phyloP scores from a whole-genome alignment of 64 coral and sea anemone genomes.

The Actinia equina region DNA sequence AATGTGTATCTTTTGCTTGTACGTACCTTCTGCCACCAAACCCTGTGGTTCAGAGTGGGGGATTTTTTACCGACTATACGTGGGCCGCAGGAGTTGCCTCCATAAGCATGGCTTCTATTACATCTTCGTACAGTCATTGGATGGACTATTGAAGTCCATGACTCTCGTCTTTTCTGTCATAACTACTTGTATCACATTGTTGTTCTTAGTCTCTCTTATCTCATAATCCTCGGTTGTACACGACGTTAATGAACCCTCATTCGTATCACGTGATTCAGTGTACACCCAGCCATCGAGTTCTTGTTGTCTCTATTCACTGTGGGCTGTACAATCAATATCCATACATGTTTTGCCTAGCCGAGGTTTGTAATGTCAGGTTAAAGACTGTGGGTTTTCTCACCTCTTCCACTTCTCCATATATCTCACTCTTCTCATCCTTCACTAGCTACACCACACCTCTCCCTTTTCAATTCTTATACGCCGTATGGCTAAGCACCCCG shows the following conservation, averaged over 20 bases:
- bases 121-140: not conserved
- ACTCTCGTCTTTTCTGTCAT: not conserved
- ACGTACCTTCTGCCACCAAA: not conserved
- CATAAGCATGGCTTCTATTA: not conserved
- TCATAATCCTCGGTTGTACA: not conserved
- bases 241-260: not conserved
- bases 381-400: slow-evolving; percentile 37
- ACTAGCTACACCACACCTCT: not conserved
- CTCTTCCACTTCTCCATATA: slow-evolving; percentile 36
- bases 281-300: not conserved
- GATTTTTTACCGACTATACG: not conserved
- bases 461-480: slow-evolving; percentile 67
- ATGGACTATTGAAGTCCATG: not conserved
- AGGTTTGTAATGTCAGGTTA: slow-evolving; percentile 63
- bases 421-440: not conserved
- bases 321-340: slow-evolving; percentile 52
- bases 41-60: not conserved
- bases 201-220: not conserved
- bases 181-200: not conserved
- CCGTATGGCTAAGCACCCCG: slow-evolving; percentile 63
- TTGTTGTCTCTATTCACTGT: not conserved
- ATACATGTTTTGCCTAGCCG: slow-evolving; percentile 52
- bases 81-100: not conserved
- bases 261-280: slow-evolving; percentile 7
- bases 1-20: not conserved